Evolutionary conservation across 2,888 invertebrate species (phyloP), one percentile per base, ranked within the genome.

Genomic region (Gastrophysa polygoni): DNA sequence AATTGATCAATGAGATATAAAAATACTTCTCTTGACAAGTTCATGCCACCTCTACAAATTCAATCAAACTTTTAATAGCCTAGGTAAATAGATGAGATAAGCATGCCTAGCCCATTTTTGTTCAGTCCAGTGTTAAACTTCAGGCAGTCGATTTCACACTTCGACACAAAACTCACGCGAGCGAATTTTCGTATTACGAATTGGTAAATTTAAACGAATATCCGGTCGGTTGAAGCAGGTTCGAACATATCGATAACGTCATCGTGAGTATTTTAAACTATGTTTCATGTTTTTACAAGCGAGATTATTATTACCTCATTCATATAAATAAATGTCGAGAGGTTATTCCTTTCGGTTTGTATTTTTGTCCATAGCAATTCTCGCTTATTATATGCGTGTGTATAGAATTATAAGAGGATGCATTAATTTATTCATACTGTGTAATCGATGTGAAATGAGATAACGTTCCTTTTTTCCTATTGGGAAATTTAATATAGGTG

Each of bases 251-350:
- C 6, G 10, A 38, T 38, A 38, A 38, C 38, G 54, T 44, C 43
- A 24, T 24, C 16, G 54, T 54, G 54, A 54, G 54, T 54, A 44
- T 54, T 43, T 54, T 1, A 14, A 14, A 38, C 14, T n/a, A n/a
- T 32, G 32, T 28, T 48, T 48, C 16, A 28, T 21, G 16, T 51
- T 51, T 32, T 32, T 38, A 21, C 38, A 16, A 51, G 6, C 20
- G 21, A 20, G n/a, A n/a, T 32, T 43, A 11, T 38, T 16, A 16
- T 54, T 54, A 54, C 54, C 54, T 54, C 54, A 54, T 54, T 44
- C 24, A 1, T 54, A 54, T 54, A 24, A 38, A 54, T 54, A 52
- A 18, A 52, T 52, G 17, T 44, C 54, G 14, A 54, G 54, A 29
- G 43, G 14, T 44, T 50, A 50, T 32, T 2, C 29, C 50, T 28